These are phyloP conservation scores for Sebastes dallii DNA, from an alignment of 2,797 vertebrate species.

Conservation along the genomic window DNA sequence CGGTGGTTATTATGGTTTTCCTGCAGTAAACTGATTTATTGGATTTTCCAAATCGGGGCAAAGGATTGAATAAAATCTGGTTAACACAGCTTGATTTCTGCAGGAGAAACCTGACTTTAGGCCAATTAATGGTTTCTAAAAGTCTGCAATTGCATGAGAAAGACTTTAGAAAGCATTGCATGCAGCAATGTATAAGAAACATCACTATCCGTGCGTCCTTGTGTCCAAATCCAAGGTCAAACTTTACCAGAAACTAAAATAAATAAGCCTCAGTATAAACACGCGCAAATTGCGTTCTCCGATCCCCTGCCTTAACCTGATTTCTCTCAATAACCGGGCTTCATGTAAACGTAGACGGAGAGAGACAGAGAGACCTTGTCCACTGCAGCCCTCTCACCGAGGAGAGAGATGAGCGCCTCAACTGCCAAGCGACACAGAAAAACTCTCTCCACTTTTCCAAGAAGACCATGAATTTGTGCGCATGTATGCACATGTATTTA, in stretches of 20 bases:
- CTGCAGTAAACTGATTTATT: not conserved
- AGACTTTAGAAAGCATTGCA: not conserved
- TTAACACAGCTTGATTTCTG: not conserved
- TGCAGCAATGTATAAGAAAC: not conserved
- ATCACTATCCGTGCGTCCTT: not conserved
- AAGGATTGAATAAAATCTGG: not conserved
- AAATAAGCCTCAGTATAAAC: constrained; percentile 21
- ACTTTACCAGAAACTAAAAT: not conserved
- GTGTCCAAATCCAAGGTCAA: constrained; percentile 1
- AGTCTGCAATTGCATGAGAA: not conserved
- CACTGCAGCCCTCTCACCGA: constrained; percentile 21
- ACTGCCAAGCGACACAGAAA: constrained; percentile 38
- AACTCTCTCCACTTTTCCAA: constrained; percentile 31
- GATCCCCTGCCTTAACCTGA: not conserved
- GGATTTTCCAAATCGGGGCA: not conserved
- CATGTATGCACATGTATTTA: constrained; percentile 12
- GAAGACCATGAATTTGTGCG: not conserved
- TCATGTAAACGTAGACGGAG: constrained; percentile 12
- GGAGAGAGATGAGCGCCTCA: constrained; percentile 31
- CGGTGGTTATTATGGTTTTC: not conserved
- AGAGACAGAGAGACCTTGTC: constrained; percentile 29
- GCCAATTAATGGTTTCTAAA: not conserved
- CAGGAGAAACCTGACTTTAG: not conserved
- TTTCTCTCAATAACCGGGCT: constrained; percentile 31
- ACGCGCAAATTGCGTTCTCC: constrained; percentile 1